phyloP scores from a whole-genome alignment of 2,888 invertebrate species.

The Dicranocentrus wangi region DNA sequence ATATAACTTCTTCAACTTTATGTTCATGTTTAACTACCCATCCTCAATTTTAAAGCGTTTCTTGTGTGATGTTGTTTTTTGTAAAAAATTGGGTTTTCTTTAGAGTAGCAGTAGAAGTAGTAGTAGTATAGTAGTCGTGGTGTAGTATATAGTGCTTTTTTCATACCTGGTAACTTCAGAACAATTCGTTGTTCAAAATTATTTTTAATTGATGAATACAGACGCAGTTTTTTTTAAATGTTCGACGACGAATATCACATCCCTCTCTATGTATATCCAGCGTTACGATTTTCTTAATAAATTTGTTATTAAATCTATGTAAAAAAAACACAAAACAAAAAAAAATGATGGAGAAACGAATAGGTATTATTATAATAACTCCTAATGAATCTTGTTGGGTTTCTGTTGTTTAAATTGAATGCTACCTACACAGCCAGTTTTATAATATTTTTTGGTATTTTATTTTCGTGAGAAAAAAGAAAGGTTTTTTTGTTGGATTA shows the following conservation, averaged over 20 bases:
- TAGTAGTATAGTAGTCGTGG: conserved; percentile 13
- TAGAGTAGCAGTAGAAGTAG: no score
- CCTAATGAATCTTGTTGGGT: no score
- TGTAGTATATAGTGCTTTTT: conserved; percentile 42
- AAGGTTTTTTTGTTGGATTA: conserved; percentile 13
- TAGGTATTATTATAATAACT: no score
- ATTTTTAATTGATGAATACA: conserved; percentile 31
- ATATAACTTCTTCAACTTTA: no score
- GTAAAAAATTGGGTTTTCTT: no score
- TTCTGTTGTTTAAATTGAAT: neutral
- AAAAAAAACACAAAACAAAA: neutral
- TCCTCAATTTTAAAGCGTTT: no score
- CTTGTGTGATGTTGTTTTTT: no score
- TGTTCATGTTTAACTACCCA: no score
- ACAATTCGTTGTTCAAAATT: conserved; percentile 25
- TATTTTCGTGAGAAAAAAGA: conserved; percentile 31
- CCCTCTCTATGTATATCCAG: conserved; percentile 38
- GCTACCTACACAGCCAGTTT: conserved; percentile 39
- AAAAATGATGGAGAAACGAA: no score
- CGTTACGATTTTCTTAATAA: conserved; percentile 20
- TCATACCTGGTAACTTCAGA: conserved; percentile 61
- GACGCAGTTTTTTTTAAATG: conserved; percentile 58
- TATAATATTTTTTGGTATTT: conserved; percentile 62
- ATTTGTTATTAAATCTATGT: conserved; percentile 19
- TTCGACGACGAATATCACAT: conserved; percentile 66